Percentiles rank a stretch among this genome's conserved stretches.
phyloP scores from a whole-genome alignment of 2,888 invertebrate species.

The Mellilla xanthometata region DNA sequence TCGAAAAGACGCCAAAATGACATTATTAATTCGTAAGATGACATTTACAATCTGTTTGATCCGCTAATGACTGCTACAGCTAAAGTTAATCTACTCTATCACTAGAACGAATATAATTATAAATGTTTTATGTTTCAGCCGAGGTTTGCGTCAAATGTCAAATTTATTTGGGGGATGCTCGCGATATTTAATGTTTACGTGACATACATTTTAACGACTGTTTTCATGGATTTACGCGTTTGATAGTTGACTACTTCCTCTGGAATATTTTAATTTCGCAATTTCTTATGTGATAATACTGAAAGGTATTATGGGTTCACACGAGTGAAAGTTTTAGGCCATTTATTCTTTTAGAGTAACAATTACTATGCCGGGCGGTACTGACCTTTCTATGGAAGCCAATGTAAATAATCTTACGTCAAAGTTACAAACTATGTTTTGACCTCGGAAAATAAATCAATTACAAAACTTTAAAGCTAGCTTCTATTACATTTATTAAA shows the following conservation, averaged over 20 bases:
- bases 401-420: too few species aligned
- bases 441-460: too few species aligned
- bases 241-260: conserved; percentile 2
- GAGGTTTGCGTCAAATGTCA: conserved; percentile 13
- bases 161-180: conserved; percentile 13
- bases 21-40: conserved; percentile 11
- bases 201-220: conserved; percentile 18
- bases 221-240: conserved; percentile 2
- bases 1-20: background rate
- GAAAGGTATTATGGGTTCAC: too few species aligned
- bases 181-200: conserved; percentile 11
- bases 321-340: too few species aligned
- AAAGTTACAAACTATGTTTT: too few species aligned
- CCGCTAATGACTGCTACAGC: conserved; percentile 10
- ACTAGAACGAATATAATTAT: conserved; percentile 12
- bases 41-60: conserved; percentile 21
- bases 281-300: too few species aligned
- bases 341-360: too few species aligned
- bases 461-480: too few species aligned
- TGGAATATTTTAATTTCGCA: background rate
- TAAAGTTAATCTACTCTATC: conserved; percentile 9
- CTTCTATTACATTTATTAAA: too few species aligned
- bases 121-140: conserved; percentile 10
- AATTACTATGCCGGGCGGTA: too few species aligned
- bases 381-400: too few species aligned